Conservation (phyloP, 2,113 vertebrate species). For the Ia io region DNA sequence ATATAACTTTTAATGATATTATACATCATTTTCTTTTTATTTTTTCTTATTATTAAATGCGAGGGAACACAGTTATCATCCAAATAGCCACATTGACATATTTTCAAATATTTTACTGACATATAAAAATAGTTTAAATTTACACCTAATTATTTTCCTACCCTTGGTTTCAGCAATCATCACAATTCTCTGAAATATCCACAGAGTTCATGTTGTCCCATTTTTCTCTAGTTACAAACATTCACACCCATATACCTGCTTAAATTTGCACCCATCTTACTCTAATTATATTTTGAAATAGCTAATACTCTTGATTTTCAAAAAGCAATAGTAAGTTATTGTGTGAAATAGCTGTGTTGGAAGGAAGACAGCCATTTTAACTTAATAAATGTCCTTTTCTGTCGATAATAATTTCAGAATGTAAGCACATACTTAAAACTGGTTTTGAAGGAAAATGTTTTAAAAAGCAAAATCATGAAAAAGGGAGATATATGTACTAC, state of each 20-base stretch:
- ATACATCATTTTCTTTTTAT: neutral
- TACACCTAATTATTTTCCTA: neutral
- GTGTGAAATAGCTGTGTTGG: neutral
- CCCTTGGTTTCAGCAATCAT: neutral
- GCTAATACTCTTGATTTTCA: neutral
- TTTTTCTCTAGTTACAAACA: neutral
- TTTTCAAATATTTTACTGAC: neutral
- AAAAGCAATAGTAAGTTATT: constrained; percentile 30
- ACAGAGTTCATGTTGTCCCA: neutral
- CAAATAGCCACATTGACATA: neutral
- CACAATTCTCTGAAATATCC: constrained; percentile 15
- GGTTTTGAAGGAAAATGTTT: constrained; percentile 20
- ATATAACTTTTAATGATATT: constrained; percentile 32
- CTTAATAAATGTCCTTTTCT: neutral
- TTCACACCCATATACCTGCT: neutral
- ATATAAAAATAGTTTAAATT: constrained; percentile 7
- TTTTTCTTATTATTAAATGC: constrained; percentile 6
- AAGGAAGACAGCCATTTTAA: constrained; percentile 10
- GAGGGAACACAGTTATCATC: neutral
- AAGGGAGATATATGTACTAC: neutral
- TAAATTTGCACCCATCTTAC: neutral
- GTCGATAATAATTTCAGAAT: constrained; percentile 3
- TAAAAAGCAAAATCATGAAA: constrained; percentile 48
- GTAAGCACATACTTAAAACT: neutral
- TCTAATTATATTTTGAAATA: constrained; percentile 35